Percentiles rank a stretch among this genome's conserved stretches.
phyloP scores from a whole-genome alignment of 2,888 invertebrate species.

The Zootermopsis nevadensis region DNA sequence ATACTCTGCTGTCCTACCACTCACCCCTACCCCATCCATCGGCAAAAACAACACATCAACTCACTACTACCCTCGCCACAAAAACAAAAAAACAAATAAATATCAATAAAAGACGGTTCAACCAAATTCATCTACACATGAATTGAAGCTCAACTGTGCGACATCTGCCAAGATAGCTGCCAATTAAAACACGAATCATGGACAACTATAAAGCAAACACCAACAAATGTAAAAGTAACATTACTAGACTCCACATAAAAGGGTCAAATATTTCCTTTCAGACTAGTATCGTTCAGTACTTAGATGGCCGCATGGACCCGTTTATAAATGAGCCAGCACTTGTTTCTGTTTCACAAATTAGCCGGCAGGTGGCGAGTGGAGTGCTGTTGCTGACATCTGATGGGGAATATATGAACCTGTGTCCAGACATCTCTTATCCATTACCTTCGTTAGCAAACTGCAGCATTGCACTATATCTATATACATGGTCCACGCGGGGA shows the following conservation, averaged over 20 bases:
- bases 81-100: slow-evolving; percentile 8
- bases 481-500: slow-evolving; percentile 1
- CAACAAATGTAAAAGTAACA: background rate
- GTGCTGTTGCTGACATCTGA: slow-evolving; percentile 45
- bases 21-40: slow-evolving; percentile 11
- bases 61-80: slow-evolving; percentile 24
- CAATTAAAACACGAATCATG: background rate
- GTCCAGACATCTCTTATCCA: slow-evolving; percentile 53
- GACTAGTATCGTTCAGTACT: slow-evolving; percentile 1
- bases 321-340: slow-evolving; percentile 50
- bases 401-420: slow-evolving; percentile 48
- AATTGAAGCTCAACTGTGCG: background rate
- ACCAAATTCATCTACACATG: slow-evolving; percentile 15
- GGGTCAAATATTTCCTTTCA: slow-evolving; percentile 20
- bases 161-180: background rate
- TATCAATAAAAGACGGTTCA: background rate
- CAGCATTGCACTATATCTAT: slow-evolving; percentile 33
- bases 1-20: slow-evolving; percentile 32
- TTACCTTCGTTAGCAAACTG: slow-evolving; percentile 46
- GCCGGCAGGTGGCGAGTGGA: slow-evolving; percentile 32
- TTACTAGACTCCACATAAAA: background rate
- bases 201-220: background rate
- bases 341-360: slow-evolving; percentile 51
- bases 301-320: slow-evolving; percentile 11
- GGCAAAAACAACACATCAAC: slow-evolving; percentile 36